Percentiles rank a stretch among this genome's conserved stretches.
Evolutionary conservation across 2,113 vertebrate genomes (phyloP).

Genomic region (Diadophis punctatus): DNA sequence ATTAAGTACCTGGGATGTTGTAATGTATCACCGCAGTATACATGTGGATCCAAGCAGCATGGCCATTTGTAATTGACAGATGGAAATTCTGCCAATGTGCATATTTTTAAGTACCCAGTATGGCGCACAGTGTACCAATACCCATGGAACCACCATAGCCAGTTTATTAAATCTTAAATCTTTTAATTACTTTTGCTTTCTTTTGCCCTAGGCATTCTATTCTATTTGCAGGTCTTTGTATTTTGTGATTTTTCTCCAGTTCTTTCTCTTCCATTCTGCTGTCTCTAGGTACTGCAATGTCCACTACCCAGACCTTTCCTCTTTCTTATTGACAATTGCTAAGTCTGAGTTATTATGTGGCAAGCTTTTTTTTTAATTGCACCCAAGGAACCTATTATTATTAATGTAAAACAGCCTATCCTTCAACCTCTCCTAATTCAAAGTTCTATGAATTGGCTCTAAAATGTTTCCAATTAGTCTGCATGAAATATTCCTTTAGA

Average conservation of each 20-base stretch:
- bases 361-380: neutral
- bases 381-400: neutral
- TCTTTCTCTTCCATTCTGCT: neutral
- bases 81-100: neutral
- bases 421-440: neutral
- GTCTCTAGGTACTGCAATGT: neutral
- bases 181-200: neutral
- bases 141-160: neutral
- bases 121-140: neutral
- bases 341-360: neutral
- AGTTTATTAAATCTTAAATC: neutral
- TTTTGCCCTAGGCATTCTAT: neutral
- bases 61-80: neutral
- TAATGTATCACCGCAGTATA: neutral
- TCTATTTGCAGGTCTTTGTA: neutral
- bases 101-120: neutral
- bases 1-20: neutral
- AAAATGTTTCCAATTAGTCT: neutral
- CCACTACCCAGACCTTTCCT: neutral
- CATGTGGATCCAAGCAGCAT: neutral
- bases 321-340: neutral
- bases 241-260: neutral
- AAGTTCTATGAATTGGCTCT: neutral
- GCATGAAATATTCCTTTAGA: neutral
- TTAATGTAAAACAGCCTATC: neutral